These are phyloP conservation scores for Bursaphelenchus okinawaensis DNA, from an alignment of 2,888 invertebrate species.

Conservation along the genomic window DNA sequence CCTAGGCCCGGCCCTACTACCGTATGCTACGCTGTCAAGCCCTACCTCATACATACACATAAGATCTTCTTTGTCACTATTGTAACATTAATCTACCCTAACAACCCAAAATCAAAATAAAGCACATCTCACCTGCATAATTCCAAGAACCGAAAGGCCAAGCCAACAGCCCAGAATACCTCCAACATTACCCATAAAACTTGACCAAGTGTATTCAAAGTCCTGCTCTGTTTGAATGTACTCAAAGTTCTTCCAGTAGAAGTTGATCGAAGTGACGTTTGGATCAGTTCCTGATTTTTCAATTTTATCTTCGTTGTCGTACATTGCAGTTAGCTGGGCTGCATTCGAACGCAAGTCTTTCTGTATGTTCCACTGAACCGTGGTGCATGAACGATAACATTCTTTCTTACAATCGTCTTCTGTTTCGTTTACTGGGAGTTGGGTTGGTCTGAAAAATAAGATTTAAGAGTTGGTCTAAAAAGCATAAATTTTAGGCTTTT, in stretches of 20 bases:
- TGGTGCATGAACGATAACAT: conserved; percentile 39
- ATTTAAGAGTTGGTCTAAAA: not conserved
- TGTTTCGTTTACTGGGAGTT: conserved; percentile 39
- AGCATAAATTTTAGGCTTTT: too few species aligned
- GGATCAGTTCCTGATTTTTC: not conserved
- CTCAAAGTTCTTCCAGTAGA: conserved; percentile 54
- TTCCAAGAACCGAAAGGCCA: conserved; percentile 29
- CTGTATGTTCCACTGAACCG: not conserved
- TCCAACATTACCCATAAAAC: conserved; percentile 32
- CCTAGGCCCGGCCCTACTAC: too few species aligned
- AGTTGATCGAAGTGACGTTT: not conserved
- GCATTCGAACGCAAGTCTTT: not conserved
- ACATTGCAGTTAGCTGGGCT: not conserved
- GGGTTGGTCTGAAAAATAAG: conserved; percentile 15
- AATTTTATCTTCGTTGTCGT: not conserved
- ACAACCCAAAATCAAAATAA: too few species aligned
- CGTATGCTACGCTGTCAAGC: too few species aligned
- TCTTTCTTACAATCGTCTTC: conserved; percentile 39
- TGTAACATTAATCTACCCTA: too few species aligned
- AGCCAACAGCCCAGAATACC: conserved; percentile 36
- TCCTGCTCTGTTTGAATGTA: conserved; percentile 52
- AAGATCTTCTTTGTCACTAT: too few species aligned
- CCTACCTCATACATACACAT: too few species aligned
- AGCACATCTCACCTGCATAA: conserved; percentile 30
- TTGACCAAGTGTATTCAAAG: conserved; percentile 22